Percentiles rank a stretch among this genome's conserved stretches.
Conservation (phyloP, 2,888 invertebrate genomes). For the Macrosoma leucophasiata region DNA sequence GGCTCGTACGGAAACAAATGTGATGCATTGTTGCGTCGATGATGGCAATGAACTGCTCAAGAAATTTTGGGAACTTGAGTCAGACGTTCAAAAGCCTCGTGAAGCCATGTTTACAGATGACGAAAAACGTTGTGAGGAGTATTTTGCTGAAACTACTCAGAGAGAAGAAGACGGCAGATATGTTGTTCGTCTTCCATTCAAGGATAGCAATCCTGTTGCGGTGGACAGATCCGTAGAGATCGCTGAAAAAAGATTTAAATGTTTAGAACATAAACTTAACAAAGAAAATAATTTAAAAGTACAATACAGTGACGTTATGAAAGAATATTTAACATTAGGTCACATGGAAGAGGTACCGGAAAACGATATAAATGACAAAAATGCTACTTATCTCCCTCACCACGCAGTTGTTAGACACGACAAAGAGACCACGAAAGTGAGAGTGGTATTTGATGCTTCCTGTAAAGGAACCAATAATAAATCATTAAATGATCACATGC, state of each 20-base stretch:
- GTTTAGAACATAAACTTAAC: constrained; percentile 17
- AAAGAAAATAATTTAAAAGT: constrained; percentile 17
- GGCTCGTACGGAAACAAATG: too few relatives aligned
- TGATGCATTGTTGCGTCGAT: constrained; percentile 10
- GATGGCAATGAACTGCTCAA: constrained; percentile 17
- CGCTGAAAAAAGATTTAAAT: constrained; percentile 8
- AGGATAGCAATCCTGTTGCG: not conserved
- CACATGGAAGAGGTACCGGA: constrained; percentile 20
- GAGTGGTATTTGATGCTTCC: constrained; percentile 18
- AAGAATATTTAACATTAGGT: constrained; percentile 22
- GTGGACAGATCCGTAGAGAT: not conserved
- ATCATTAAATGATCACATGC: constrained; percentile 16
- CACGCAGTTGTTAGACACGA: constrained; percentile 21
- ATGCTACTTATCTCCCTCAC: constrained; percentile 24
- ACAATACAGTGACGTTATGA: constrained; percentile 18
- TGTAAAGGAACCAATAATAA: constrained; percentile 8
- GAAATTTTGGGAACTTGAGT: constrained; percentile 28
- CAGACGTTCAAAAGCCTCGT: constrained; percentile 2
- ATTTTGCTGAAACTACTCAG: not conserved
- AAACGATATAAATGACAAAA: too few relatives aligned
- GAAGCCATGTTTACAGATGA: constrained; percentile 13
- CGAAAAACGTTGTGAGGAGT: not conserved
- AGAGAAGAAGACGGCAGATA: not conserved
- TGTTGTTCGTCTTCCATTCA: not conserved
- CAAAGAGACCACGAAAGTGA: constrained; percentile 16